Conservation (phyloP, 2,797 vertebrate genomes). For the Callimico goeldii region DNA sequence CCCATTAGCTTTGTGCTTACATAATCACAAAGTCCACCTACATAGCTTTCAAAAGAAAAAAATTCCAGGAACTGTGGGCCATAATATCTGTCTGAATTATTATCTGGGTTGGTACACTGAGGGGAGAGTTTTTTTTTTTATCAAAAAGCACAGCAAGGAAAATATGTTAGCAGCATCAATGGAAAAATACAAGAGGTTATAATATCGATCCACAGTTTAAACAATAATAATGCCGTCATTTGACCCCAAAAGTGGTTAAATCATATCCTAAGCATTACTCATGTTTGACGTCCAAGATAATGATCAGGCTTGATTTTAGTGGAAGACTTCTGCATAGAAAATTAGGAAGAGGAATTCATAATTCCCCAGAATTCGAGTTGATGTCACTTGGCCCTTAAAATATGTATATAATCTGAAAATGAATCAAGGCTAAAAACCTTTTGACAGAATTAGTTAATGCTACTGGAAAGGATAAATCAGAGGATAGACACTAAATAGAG, state of each 20-base stretch:
- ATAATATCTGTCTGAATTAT: conserved; percentile 48
- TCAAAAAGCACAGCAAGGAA: conserved; percentile 32
- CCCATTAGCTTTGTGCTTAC: conserved; percentile 66
- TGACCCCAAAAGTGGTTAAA: conserved; percentile 39
- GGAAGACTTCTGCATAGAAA: conserved; percentile 74
- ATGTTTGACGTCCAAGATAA: conserved; percentile 69
- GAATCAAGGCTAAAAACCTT: conserved; percentile 76
- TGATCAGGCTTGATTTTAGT: conserved; percentile 67
- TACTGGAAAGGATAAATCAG: conserved; percentile 73
- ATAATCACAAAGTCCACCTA: conserved; percentile 48
- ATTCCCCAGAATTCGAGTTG: conserved; percentile 76
- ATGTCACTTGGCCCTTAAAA: conserved; percentile 79
- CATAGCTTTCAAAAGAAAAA: conserved; percentile 30
- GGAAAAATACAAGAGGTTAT: conserved; percentile 43
- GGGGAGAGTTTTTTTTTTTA: neutral
- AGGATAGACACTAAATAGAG: conserved; percentile 55
- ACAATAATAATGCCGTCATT: conserved; percentile 48
- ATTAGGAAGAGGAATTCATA: conserved; percentile 79
- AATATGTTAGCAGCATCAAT: conserved; percentile 2
- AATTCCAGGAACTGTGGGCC: neutral
- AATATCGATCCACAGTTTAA: conserved; percentile 23
- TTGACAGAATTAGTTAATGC: conserved; percentile 74
- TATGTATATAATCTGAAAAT: conserved; percentile 73
- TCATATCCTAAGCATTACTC: conserved; percentile 52
- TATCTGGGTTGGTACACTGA: neutral